Evolutionary conservation across 2,113 vertebrate species (phyloP), one percentile per base, ranked within the genome.

Genomic region (Empidonax traillii): DNA sequence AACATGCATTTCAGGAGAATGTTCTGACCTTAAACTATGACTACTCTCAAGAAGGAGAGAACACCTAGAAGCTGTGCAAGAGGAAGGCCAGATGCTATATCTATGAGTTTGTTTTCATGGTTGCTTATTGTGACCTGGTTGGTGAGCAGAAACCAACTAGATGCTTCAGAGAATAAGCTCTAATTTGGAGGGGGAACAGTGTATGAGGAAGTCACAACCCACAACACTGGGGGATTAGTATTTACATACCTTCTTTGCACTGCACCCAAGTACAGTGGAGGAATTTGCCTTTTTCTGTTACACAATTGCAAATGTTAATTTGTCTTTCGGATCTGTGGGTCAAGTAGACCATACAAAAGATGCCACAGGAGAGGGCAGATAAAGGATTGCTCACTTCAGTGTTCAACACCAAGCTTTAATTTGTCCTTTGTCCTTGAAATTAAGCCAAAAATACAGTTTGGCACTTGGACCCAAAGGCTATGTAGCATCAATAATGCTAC

Each of bases 371-470:
- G 30, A 69, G 51, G 25, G 59, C 25, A 85, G 27, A 43, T 37
- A 85, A 27, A 46, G 18, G 7, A 51, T 74, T 61, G 12, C 17
- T 77, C 56, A 35, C 44, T 84, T 90, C 11, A 30, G 8, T 63
- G 67, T 73, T 91, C 72, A 69, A 76, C n/a, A 62, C n/a, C 12
- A 74, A 91, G 51, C 31, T 91, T 63, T 74, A 55, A 22, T 86
- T 85, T 92, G 52, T 73, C 31, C 44, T 87, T 94, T 73, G 52
- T 87, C 82, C 73, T 90, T 90, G 85, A 93, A 92, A 81, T 59
- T 56, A 86, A 86, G 37, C 75, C 72, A 86, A 78, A 96, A 81
- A 63, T 63, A 21, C 12, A 14, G 46, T 86, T 94, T 92, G 83
- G 44, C 61, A 47, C 61, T 77, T 68, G 56, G 28, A 81, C 56